These are phyloP conservation scores for Dynastes maya DNA, from an alignment of 2,888 invertebrate genomes.

Conservation along the genomic window DNA sequence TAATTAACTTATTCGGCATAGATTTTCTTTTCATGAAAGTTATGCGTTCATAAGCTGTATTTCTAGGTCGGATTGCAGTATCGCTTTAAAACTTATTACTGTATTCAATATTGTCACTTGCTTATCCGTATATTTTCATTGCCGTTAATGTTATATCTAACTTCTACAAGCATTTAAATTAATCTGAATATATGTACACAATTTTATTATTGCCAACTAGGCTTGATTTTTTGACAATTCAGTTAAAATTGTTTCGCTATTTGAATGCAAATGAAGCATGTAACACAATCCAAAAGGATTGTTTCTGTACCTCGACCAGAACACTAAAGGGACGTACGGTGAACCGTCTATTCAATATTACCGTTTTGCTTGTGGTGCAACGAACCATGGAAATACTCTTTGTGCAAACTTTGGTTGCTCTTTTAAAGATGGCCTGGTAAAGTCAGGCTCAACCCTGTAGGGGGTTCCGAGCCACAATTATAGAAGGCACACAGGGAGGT, in stretches of 20 bases:
- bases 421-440: slow-evolving; percentile 42
- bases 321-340: slow-evolving; percentile 31
- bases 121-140: too few species aligned
- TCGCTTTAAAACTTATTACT: too few species aligned
- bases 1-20: too few species aligned
- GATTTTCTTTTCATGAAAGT: too few species aligned
- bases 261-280: slow-evolving; percentile 27
- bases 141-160: too few species aligned
- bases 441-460: slow-evolving; percentile 60
- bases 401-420: slow-evolving; percentile 52
- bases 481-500: slow-evolving; percentile 59
- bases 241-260: not conserved
- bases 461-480: slow-evolving; percentile 64
- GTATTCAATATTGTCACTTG: too few species aligned
- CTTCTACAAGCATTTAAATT: too few species aligned
- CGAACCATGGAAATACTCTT: slow-evolving; percentile 56
- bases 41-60: too few species aligned
- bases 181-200: too few species aligned
- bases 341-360: slow-evolving; percentile 40
- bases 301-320: slow-evolving; percentile 21
- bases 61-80: too few species aligned
- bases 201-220: too few species aligned
- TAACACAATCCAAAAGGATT: slow-evolving; percentile 46
- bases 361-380: slow-evolving; percentile 57
- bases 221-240: too few species aligned